Evolutionary conservation across 2,888 invertebrate species (phyloP).

Genomic region (Trichopoda pennipes): DNA sequence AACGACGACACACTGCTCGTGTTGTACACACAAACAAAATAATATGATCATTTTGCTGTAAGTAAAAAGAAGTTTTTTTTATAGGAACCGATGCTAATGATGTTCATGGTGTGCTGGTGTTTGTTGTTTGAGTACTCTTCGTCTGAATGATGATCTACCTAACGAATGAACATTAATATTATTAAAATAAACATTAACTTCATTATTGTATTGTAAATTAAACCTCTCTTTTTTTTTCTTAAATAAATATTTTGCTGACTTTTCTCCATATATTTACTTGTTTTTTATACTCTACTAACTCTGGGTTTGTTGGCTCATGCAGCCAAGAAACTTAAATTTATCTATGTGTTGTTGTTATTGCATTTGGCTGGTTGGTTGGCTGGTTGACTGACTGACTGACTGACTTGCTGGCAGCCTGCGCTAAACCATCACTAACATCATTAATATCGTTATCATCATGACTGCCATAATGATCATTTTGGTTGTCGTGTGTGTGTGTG

Average conservation of each 20-base stretch:
- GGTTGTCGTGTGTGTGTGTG: conserved; percentile 34
- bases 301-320: conserved; percentile 26
- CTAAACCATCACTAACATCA: conserved; percentile 54
- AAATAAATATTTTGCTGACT: conserved; percentile 23
- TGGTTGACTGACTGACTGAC: conserved; percentile 26
- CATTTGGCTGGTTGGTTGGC: conserved; percentile 35
- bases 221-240: conserved; percentile 45
- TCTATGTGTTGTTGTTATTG: conserved; percentile 38
- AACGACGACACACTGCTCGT: conserved; percentile 34
- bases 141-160: conserved; percentile 29
- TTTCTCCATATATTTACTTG: background rate
- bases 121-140: background rate
- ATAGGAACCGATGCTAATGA: conserved; percentile 17
- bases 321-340: conserved; percentile 25
- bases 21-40: conserved; percentile 24
- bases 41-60: conserved; percentile 54
- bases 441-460: conserved; percentile 43
- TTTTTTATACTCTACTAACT: conserved; percentile 53
- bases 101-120: conserved; percentile 8
- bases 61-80: conserved; percentile 61
- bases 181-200: conserved; percentile 40
- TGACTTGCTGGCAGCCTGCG: conserved; percentile 50
- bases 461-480: conserved; percentile 37
- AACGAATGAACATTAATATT: conserved; percentile 9
- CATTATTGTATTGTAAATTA: conserved; percentile 37